Base-by-base conservation (phyloP, 53 echinoderm and acorn worm genomes). In the Luidia sarsii region DNA sequence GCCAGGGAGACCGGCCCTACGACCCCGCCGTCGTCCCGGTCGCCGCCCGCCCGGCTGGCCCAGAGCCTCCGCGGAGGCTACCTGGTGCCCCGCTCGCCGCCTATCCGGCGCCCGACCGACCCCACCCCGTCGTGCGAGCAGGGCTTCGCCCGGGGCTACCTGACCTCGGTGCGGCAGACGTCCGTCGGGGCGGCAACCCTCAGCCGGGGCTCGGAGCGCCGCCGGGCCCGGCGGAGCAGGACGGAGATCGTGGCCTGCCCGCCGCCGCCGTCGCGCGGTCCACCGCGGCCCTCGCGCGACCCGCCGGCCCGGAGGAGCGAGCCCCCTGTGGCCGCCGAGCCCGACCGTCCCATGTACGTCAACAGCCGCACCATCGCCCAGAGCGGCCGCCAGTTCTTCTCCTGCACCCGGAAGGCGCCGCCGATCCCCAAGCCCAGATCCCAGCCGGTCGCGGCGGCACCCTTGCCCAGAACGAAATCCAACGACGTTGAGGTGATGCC, bases 341-440 rank as follows among this genome's bases (percentile, higher is more conserved):
- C 31, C 15, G 29, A 21, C 2, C 22, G 30, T 21, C 61, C 39
- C 23, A 33, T 60, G 3, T 77, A 77, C 33, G 33, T 77, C 62
- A 77, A 77, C 27, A 29, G 28, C 31, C 62, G 62, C 30, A 67
- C 13, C 43, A 30, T 3, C 45, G 0, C n/a, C 14, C 41, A 20
- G 15, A 33, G 38, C 4, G 48, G 2, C 7, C 30, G 3, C 30
- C 20, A 60, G 22, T 3, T 21, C 15, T 33, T 29, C 9, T 25
- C n/a, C 8, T 31, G 61, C 34, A 49, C 27, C 50, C 31, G 51
- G 32, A 45, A 15, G 19, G 77, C 77, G 6, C 77, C 77, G 11
- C 77, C 77, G 19, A 62, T 62, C 38, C 77, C 77, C 2, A 77
- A 77, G 50, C 77, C 77, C 7, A 60, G 77, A 48, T 8, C 62